Percentiles rank a stretch among this genome's conserved stretches.
phyloP scores from a whole-genome alignment of 2,888 invertebrate genomes.

The Hydropsyche betteni region DNA sequence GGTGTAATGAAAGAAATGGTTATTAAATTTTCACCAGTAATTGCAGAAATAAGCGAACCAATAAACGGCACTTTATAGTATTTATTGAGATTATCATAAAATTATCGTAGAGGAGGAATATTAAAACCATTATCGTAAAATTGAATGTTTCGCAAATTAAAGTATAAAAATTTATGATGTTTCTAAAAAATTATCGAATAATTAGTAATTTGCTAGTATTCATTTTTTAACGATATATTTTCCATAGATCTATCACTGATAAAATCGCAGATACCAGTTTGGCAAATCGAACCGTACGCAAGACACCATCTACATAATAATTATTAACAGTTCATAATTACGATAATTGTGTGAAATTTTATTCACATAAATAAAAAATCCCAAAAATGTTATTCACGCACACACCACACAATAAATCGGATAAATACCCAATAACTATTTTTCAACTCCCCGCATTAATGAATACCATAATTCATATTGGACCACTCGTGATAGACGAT shows the following conservation, averaged over 20 bases:
- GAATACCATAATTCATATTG: too few species aligned
- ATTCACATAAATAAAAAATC: neutral
- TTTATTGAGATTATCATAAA: conserved; percentile 28
- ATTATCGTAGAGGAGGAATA: neutral
- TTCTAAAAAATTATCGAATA: too few species aligned
- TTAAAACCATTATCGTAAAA: conserved; percentile 24
- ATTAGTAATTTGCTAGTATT: conserved; percentile 9
- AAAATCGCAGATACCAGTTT: conserved; percentile 5
- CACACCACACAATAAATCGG: too few species aligned
- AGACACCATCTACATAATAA: neutral
- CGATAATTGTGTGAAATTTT: conserved; percentile 8
- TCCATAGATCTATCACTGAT: neutral
- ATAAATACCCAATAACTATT: too few species aligned
- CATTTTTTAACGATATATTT: neutral
- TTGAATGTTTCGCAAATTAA: conserved; percentile 13
- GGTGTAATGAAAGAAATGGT: too few species aligned
- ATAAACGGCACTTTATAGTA: conserved; percentile 9
- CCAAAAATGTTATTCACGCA: too few species aligned
- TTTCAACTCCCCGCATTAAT: too few species aligned
- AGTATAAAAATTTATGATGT: conserved; percentile 6
- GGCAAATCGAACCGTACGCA: neutral
- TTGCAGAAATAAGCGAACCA: neutral
- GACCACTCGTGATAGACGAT: too few species aligned
- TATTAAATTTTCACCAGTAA: too few species aligned
- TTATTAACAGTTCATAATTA: neutral